These are phyloP conservation scores for Macrobrachium rosenbergii DNA, from an alignment of 1,140 invertebrate species.

Conservation along the genomic window DNA sequence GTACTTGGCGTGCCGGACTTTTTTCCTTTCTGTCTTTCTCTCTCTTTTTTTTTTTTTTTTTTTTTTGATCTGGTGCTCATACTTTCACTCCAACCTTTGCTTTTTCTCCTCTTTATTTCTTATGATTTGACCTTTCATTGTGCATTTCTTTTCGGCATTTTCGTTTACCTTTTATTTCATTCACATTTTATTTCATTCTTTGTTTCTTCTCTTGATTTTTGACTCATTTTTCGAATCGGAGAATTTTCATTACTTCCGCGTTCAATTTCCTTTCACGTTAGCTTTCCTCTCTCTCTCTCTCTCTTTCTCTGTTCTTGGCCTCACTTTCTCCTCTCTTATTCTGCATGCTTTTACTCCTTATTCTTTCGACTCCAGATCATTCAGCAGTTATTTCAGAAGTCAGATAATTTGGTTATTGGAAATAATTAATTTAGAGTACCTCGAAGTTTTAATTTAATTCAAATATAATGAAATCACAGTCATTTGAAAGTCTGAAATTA, in stretches of 20 bases:
- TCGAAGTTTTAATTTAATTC: neutral
- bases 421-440: neutral
- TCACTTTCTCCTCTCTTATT: neutral
- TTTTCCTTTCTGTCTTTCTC: slow-evolving; percentile 6
- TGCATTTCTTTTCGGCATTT: neutral
- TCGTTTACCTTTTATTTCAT: neutral
- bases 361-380: neutral
- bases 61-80: neutral
- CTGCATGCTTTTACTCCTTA: neutral
- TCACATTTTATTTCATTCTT: too few species aligned
- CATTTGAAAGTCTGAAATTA: too few species aligned
- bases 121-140: neutral
- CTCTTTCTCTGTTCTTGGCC: neutral
- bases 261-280: neutral
- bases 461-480: too few species aligned
- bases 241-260: neutral
- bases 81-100: neutral
- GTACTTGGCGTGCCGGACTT: neutral
- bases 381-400: neutral
- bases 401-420: neutral
- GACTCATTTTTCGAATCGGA: too few species aligned
- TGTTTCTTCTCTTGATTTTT: neutral
- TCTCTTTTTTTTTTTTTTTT: neutral
- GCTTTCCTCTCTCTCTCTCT: neutral
- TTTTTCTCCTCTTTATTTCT: neutral